phyloP scores from a whole-genome alignment of 2,113 vertebrate genomes.

The Odobenus rosmarus region DNA sequence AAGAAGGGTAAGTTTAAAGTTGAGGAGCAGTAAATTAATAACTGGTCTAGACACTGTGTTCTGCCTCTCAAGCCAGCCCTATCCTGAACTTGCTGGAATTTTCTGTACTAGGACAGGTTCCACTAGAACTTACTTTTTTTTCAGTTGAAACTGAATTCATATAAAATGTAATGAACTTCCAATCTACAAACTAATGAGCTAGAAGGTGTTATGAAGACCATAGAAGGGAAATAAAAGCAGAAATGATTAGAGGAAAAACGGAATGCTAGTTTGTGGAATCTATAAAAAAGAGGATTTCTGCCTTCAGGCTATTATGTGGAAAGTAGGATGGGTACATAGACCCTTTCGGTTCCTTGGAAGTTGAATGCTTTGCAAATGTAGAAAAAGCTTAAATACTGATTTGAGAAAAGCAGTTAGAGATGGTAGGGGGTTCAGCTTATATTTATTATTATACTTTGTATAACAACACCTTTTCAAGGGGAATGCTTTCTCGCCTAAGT shows the following conservation, averaged over 20 bases:
- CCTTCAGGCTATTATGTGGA: neutral
- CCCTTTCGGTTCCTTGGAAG: slow-evolving; percentile 43
- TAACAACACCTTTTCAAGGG: slow-evolving; percentile 34
- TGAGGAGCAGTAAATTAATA: slow-evolving; percentile 17
- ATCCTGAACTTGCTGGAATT: neutral
- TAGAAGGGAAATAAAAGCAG: slow-evolving; percentile 30
- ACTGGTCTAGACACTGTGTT: neutral
- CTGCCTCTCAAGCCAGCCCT: neutral
- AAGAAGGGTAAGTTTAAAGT: neutral
- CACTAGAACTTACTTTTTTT: neutral
- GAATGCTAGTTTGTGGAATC: neutral
- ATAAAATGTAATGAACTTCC: slow-evolving; percentile 20
- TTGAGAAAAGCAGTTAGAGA: slow-evolving; percentile 11
- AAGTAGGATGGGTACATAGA: neutral
- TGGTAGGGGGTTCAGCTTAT: neutral
- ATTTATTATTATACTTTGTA: neutral
- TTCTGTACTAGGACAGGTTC: neutral
- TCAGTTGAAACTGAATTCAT: slow-evolving; percentile 46
- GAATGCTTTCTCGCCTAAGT: neutral
- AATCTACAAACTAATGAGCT: neutral
- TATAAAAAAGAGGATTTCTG: neutral
- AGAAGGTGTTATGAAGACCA: neutral
- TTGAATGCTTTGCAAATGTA: neutral
- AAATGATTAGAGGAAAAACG: neutral
- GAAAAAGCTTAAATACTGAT: neutral